A percentile compares a stretch with the other conserved stretches of the same genome.
phyloP scores from a whole-genome alignment of 2,797 vertebrate genomes.

The Rhodeus uyekii region DNA sequence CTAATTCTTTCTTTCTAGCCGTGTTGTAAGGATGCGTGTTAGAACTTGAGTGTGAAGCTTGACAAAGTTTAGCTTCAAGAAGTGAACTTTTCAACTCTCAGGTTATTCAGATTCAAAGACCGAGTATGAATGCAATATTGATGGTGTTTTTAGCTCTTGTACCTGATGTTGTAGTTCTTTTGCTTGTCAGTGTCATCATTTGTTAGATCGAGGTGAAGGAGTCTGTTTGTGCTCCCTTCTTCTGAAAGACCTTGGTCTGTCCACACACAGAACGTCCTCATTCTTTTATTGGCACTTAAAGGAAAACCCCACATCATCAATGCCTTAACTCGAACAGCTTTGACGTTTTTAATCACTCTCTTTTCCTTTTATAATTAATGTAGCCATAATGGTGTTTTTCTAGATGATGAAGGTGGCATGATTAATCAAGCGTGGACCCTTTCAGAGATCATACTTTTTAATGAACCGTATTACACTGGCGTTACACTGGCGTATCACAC shows the following conservation, averaged over 20 bases:
- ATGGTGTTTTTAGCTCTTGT: slow-evolving; percentile 1
- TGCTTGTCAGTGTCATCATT: slow-evolving; percentile 4
- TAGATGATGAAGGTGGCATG: slow-evolving; percentile 5
- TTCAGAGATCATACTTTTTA: slow-evolving; percentile 47
- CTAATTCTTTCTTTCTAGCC: background rate
- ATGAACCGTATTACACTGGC: slow-evolving; percentile 34
- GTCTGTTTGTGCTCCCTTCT: background rate
- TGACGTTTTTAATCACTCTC: slow-evolving; percentile 25
- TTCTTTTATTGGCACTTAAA: slow-evolving; percentile 3
- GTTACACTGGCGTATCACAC: slow-evolving; percentile 11
- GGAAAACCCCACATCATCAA: background rate
- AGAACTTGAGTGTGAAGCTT: background rate
- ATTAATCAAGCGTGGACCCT: slow-evolving; percentile 25
- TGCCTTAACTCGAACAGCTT: slow-evolving; percentile 9
- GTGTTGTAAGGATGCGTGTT: background rate
- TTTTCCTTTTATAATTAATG: slow-evolving; percentile 34
- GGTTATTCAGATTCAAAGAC: background rate
- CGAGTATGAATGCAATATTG: background rate
- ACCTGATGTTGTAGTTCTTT: slow-evolving; percentile 1
- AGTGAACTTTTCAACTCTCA: slow-evolving; percentile 20
- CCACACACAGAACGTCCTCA: background rate
- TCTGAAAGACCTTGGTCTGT: background rate
- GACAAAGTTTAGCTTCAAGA: slow-evolving; percentile 13
- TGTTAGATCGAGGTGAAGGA: background rate
- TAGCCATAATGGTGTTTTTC: slow-evolving; percentile 41